Conservation (phyloP, 2,797 vertebrate species). For the Enteromius paludinosus region DNA sequence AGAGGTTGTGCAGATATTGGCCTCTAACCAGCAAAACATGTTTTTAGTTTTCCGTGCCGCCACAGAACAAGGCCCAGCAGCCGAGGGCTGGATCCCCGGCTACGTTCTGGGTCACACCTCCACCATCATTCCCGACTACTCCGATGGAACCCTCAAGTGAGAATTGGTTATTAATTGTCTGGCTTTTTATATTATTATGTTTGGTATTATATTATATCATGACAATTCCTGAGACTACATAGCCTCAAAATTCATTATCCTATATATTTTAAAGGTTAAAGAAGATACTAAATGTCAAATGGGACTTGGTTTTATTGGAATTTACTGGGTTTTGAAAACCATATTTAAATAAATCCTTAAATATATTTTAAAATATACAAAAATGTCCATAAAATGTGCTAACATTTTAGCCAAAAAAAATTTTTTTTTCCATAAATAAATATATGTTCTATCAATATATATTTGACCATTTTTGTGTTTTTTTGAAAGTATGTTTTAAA, state of each 20-base stretch:
- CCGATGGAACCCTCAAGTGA: slow-evolving; percentile 95
- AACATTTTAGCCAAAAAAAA: too few species aligned
- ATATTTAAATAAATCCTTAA: too few species aligned
- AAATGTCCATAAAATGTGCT: not conserved
- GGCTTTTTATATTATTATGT: too few species aligned
- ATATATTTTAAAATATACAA: not conserved
- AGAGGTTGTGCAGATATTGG: slow-evolving; percentile 98
- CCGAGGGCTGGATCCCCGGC: slow-evolving; percentile 99
- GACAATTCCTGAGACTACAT: not conserved
- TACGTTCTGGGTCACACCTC: slow-evolving; percentile 98
- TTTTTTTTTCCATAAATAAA: too few species aligned
- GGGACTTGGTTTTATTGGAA: slow-evolving; percentile 1
- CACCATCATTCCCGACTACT: slow-evolving; percentile 86
- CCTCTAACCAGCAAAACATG: slow-evolving; percentile 99
- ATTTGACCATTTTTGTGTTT: not conserved
- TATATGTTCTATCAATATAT: not conserved
- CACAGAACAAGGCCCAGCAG: slow-evolving; percentile 95
- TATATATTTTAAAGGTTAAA: not conserved
- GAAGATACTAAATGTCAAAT: not conserved
- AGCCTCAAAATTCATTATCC: not conserved
- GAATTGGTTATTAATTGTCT: slow-evolving; percentile 55
- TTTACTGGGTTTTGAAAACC: not conserved
- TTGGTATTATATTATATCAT: not conserved
- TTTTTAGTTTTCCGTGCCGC: slow-evolving; percentile 98
- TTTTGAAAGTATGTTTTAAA: not conserved